A percentile compares a stretch with the other conserved stretches of the same genome.
These are phyloP conservation scores for Cirrhinus molitorella DNA, from an alignment of 2,797 vertebrate genomes.

Conservation along the genomic window DNA sequence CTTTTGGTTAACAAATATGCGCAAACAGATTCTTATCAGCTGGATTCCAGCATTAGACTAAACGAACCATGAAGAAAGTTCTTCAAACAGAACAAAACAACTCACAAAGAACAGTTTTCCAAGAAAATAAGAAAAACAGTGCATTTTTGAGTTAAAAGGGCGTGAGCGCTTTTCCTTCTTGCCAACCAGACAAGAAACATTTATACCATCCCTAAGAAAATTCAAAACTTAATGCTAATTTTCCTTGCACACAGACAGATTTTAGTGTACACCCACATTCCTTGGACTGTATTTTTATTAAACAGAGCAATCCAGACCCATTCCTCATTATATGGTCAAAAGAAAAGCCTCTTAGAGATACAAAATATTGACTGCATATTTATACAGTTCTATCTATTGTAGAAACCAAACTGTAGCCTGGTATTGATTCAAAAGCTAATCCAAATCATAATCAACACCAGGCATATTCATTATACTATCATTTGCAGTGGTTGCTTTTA, in stretches of 20 bases:
- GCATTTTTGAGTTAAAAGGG: neutral
- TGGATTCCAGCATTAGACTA: slow-evolving; percentile 3
- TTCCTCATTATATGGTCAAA: neutral
- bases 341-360: neutral
- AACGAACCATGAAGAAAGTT: neutral
- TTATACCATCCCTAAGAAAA: neutral
- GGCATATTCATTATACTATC: neutral
- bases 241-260: neutral
- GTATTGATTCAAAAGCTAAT: neutral
- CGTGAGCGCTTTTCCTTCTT: neutral
- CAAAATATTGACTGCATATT: neutral
- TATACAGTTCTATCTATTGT: neutral
- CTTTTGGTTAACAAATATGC: neutral
- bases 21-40: neutral
- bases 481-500: neutral
- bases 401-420: neutral
- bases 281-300: slow-evolving; percentile 22
- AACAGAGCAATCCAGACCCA: neutral
- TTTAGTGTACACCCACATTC: slow-evolving; percentile 33
- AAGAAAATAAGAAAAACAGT: neutral
- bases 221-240: neutral
- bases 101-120: neutral
- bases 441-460: neutral
- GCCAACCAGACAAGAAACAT: neutral
- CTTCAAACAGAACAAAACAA: slow-evolving; percentile 2